Base-by-base conservation (phyloP, 2,113 vertebrate species). In the Panthera uncia region DNA sequence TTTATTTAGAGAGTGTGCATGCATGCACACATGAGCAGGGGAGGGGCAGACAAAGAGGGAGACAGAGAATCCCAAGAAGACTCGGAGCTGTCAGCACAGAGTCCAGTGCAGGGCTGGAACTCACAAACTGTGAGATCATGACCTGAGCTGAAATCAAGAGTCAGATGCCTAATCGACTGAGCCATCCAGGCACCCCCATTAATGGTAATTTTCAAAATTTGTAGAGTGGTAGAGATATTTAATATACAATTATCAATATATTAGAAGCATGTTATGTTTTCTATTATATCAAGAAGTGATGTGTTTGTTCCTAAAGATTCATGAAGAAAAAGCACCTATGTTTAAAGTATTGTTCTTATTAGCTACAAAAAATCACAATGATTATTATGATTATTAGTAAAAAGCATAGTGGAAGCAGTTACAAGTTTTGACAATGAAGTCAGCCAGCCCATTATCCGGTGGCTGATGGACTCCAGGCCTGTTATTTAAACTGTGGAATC, bases 191-290 rank as follows among this genome's bases (percentile, higher is more conserved):
- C 57, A 9, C 57, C 57, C 21, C 57, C 21, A 23, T 61, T 61
- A 9, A 61, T 61, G 57, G 57, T 61, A 61, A 9, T 36, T 8
- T 81, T 85, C 6, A 71, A 45, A 11, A 8, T 93, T 93, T 48
- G 33, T 57, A 87, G 3, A 55, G 7, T 92, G 29, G 66, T 63
- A 71, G 7, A 94, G 55, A 84, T 65, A 63, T 18, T 94, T 92
- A 88, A 88, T 68, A 69, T 4, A 74, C 21, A 92, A 16, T 55
- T 94, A 89, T 74, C 38, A 97, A 76, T 85, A 91, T 89, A 85
- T 76, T 76, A 69, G 55, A 92, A 86, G 15, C 5, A 74, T 45
- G 61, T 84, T 66, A 69, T 66, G 4, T 41, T 91, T 84, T 88
- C 29, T 38, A 14, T 86, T 69, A 57, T n/a, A 74, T 83, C 36